These are phyloP conservation scores for Coenonympha arcania DNA, from an alignment of 2,888 invertebrate species.

Conservation along the genomic window DNA sequence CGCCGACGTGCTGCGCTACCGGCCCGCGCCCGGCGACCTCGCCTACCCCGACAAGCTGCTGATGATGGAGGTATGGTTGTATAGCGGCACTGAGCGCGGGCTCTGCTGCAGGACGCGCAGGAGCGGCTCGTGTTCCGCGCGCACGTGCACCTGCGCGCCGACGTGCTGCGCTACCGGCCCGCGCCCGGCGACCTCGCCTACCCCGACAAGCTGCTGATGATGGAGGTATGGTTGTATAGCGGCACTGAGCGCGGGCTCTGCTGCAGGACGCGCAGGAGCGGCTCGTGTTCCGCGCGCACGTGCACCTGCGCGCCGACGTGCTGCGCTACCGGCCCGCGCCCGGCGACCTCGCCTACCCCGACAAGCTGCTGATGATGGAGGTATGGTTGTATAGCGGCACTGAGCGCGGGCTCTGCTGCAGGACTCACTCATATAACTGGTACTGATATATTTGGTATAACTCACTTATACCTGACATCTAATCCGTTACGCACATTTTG, in stretches of 20 bases:
- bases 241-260: constrained; percentile 58
- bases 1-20: constrained; percentile 89
- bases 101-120: constrained; percentile 85
- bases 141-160: constrained; percentile 92
- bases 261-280: constrained; percentile 79
- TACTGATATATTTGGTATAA: no score
- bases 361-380: constrained; percentile 98
- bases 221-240: constrained; percentile 80
- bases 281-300: constrained; percentile 94
- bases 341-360: constrained; percentile 98
- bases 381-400: constrained; percentile 71
- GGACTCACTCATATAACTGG: no score
- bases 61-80: constrained; percentile 95
- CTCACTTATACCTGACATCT: no score
- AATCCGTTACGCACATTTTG: no score
- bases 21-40: constrained; percentile 94
- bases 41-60: constrained; percentile 98
- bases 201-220: constrained; percentile 97
- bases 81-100: no score
- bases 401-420: background rate
- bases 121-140: constrained; percentile 97
- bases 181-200: constrained; percentile 97
- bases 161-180: constrained; percentile 90
- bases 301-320: constrained; percentile 94
- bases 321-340: constrained; percentile 89